Evolutionary conservation across 2,113 vertebrate genomes (phyloP).

Genomic region (Toxotes chatareus): DNA sequence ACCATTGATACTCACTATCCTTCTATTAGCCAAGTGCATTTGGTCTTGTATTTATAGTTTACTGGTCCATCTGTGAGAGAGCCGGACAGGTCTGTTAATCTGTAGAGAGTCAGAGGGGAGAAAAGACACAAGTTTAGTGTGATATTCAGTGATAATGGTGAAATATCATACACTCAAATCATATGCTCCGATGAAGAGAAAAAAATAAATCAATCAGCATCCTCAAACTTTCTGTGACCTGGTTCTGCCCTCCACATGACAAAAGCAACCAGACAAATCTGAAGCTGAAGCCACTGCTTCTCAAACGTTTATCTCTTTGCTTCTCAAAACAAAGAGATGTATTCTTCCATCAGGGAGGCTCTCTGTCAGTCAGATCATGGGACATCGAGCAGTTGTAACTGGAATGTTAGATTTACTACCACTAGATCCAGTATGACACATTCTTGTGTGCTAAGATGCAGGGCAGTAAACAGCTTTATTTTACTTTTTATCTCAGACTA

Average conservation of each 20-base stretch:
- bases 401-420: background rate
- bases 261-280: background rate
- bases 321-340: conserved; percentile 9
- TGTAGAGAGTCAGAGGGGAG: conserved; percentile 76
- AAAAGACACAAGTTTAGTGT: background rate
- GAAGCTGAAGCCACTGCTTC: background rate
- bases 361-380: conserved; percentile 1
- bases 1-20: conserved; percentile 91
- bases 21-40: conserved; percentile 98
- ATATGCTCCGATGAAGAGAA: background rate
- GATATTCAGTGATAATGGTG: background rate
- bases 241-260: background rate
- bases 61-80: conserved; percentile 96
- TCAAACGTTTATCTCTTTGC: background rate
- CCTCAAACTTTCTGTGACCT: background rate
- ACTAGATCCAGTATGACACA: background rate
- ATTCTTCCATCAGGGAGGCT: background rate
- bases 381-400: background rate
- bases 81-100: conserved; percentile 94
- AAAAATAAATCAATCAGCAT: no score
- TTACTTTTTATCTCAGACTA: no score
- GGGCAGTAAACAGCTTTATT: no score
- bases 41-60: conserved; percentile 98
- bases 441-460: background rate
- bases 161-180: background rate